A percentile compares a stretch with the other conserved stretches of the same genome.
phyloP scores from a whole-genome alignment of 64 coral and sea anemone genomes.

The Acropora yongei region DNA sequence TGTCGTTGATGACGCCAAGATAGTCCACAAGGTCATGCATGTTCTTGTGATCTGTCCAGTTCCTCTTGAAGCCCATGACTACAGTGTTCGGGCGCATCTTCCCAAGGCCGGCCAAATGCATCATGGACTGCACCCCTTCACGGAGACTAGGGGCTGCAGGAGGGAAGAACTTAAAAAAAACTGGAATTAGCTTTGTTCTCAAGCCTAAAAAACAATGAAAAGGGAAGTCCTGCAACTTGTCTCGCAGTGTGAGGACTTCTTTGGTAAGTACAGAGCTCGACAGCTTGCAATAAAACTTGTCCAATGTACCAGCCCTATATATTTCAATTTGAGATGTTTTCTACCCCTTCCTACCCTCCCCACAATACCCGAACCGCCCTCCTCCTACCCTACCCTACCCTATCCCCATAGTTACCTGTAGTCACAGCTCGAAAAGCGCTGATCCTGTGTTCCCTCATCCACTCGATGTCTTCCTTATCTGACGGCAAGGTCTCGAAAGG shows the following conservation, averaged over 20 bases:
- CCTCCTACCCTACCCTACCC: not conserved
- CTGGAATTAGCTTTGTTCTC: no score
- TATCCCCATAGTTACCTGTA: constrained; percentile 49
- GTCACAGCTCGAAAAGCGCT: constrained; percentile 80
- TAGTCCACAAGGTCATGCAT: constrained; percentile 55
- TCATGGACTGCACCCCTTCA: constrained; percentile 76
- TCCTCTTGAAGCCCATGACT: constrained; percentile 78
- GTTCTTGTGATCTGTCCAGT: constrained; percentile 54
- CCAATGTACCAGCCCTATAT: no score
- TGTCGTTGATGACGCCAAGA: constrained; percentile 83
- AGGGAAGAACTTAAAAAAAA: not conserved
- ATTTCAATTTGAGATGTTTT: no score
- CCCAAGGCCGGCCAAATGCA: constrained; percentile 77
- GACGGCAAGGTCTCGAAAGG: constrained; percentile 19
- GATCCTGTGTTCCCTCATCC: constrained; percentile 77
- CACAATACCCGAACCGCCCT: no score
- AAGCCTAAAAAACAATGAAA: no score
- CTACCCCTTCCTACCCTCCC: no score
- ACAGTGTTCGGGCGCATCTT: constrained; percentile 91
- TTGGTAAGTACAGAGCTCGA: no score
- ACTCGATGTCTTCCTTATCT: constrained; percentile 58
- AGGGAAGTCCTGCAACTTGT: no score
- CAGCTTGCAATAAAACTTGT: no score
- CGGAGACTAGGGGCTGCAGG: constrained; percentile 67
- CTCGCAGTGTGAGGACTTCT: no score